These are phyloP conservation scores for Trissonchulus sp. DNA, from an alignment of 2,888 invertebrate genomes.

Conservation along the genomic window DNA sequence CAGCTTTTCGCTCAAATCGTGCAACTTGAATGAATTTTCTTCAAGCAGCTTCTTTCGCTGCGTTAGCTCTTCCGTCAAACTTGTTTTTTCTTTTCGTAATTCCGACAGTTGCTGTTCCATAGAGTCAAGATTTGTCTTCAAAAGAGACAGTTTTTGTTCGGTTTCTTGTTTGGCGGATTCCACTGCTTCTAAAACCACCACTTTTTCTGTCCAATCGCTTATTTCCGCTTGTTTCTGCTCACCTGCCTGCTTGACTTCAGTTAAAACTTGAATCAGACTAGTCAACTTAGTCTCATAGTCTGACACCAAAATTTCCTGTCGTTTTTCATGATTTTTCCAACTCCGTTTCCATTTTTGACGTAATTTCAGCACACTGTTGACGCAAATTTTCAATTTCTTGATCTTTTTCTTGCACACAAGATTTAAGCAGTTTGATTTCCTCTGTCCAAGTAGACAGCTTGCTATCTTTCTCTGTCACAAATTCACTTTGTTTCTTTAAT, in stretches of 20 bases:
- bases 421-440: no score
- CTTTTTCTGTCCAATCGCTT: background rate
- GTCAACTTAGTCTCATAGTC: no score
- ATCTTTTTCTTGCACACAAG: no score
- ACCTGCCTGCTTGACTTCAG: no score
- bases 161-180: background rate
- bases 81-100: background rate
- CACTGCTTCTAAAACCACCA: background rate
- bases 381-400: no score
- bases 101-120: background rate
- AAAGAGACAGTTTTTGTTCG: background rate
- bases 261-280: no score
- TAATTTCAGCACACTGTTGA: no score
- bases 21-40: background rate
- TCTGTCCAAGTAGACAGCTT: no score
- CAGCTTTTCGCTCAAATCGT: conserved; percentile 5
- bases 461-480: no score
- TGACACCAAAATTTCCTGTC: no score
- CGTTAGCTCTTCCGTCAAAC: background rate
- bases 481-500: no score
- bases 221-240: no score
- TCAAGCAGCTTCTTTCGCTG: background rate
- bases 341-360: background rate
- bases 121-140: background rate
- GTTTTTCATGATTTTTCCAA: background rate